Conservation (phyloP, 2,113 vertebrate species). For the Mobula birostris region DNA sequence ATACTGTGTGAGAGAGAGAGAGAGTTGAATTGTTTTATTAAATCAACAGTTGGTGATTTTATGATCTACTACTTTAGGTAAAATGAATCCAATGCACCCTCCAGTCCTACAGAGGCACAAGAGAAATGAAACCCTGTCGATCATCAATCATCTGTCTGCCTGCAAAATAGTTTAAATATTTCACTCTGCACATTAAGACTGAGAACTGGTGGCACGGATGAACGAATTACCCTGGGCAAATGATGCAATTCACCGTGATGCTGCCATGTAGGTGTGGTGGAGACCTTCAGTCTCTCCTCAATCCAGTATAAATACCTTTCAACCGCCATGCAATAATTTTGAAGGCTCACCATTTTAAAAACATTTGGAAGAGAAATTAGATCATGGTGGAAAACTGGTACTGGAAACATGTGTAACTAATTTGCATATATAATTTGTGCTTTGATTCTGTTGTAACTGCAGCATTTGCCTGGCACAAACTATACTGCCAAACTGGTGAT, state of each 20-base stretch:
- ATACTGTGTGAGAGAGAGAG: background rate
- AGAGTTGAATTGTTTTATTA: background rate
- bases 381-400: no score
- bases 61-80: background rate
- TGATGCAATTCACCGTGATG: background rate
- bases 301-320: background rate
- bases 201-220: background rate
- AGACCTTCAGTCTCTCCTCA: background rate
- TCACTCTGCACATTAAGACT: background rate
- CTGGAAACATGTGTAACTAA: no score
- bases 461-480: no score
- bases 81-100: background rate
- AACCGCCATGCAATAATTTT: background rate
- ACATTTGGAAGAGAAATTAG: no score
- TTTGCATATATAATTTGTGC: no score
- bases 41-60: background rate
- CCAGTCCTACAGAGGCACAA: background rate
- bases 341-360: background rate
- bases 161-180: conserved; percentile 8
- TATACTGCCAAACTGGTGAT: no score
- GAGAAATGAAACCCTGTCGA: background rate
- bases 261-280: background rate
- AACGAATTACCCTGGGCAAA: background rate
- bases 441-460: no score
- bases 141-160: conserved; percentile 12